phyloP scores from a whole-genome alignment of 2,113 vertebrate species.

The Cheirogaleus medius region DNA sequence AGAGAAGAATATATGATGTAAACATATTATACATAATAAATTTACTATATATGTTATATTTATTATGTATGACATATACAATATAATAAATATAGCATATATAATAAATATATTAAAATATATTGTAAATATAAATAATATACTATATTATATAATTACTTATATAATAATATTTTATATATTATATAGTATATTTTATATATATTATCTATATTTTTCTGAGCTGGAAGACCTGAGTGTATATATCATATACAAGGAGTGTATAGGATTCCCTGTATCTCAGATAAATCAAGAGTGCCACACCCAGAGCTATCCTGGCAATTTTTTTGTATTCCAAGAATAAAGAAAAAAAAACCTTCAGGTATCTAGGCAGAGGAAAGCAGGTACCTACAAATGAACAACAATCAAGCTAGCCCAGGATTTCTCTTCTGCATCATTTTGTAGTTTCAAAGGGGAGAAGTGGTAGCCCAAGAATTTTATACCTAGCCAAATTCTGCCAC shows the following conservation, averaged over 20 bases:
- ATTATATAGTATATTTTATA: not conserved
- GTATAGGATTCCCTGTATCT: not conserved
- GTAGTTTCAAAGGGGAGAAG: not conserved
- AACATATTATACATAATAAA: not conserved
- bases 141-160: not conserved
- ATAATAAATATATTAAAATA: not conserved
- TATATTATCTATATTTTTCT: not conserved
- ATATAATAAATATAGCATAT: not conserved
- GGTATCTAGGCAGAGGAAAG: not conserved
- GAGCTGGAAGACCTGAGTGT: not conserved
- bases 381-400: not conserved
- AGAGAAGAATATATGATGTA: not conserved
- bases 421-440: not conserved
- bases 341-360: not conserved
- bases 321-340: slow-evolving; percentile 35
- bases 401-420: not conserved
- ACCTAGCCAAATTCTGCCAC: not conserved
- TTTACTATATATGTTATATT: not conserved
- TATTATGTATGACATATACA: not conserved
- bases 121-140: not conserved
- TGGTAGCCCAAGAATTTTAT: not conserved
- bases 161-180: not conserved
- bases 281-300: not conserved
- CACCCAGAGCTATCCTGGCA: not conserved
- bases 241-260: not conserved